Base-by-base conservation (phyloP, 2,113 vertebrate species). In the Mastomys natalensis region DNA sequence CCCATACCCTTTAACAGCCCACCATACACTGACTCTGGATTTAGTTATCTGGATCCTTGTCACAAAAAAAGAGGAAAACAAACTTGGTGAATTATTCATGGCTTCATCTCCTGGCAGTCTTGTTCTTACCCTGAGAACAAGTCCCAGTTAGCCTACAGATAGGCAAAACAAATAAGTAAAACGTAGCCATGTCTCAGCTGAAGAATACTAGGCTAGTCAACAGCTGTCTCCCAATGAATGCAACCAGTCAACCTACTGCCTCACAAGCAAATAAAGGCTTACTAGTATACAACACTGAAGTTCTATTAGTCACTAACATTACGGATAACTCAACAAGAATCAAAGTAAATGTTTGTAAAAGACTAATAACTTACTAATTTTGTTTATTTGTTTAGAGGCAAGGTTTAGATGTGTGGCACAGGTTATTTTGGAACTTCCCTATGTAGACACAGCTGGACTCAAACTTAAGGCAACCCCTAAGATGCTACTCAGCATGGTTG, bases 311-410 rank as follows among this genome's bases (percentile, higher is more conserved):
- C n/a, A 21, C 45, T 90, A 87, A 55, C 24, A 7, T 60, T 9
- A 84, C 8, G 78, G 21, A n/a, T 62, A 96, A 91, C 29, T 77
- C 76, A 95, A 87, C 24, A 70, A n/a, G 16, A n/a, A 60, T 26
- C 86, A 12, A 94, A 45, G 24, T 82, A 82, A 88, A 26, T 43
- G 40, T 66, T 86, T 86, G 26, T 66, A 66, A 70, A 66, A 87
- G 45, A 51, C 34, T 53, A 70, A 70, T 87, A 73, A 87, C 37
- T 68, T 51, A 51, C 5, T 81, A 58, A 15, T 24, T 34, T 68
- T 48, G 43, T 64, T 45, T 64, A 29, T 16, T 84, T 70, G 21
- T 45, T 86, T 45, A 68, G 19, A 37, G 45, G 45, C 29, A 68
- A 43, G 29, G 34, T 70, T 64, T 87, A 31, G 29, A 29, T 48